Evolutionary conservation across 2,888 invertebrate genomes (phyloP), one percentile per base, ranked within the genome.

Genomic region (Anticlea derivata): DNA sequence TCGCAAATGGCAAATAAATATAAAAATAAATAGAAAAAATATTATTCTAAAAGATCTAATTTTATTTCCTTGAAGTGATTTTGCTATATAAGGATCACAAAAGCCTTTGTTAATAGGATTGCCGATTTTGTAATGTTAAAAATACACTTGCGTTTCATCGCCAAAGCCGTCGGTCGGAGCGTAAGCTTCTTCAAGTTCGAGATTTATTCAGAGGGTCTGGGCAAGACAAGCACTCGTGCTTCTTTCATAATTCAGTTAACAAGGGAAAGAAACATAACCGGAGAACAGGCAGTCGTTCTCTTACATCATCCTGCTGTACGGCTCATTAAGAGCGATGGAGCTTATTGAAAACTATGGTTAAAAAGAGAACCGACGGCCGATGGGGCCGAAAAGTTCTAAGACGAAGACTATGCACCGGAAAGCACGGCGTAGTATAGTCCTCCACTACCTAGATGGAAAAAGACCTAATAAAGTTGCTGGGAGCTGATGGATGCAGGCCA

Each of bases 191-290:
- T 75, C 72, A 69, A 78, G 77, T 73, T 73, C 65, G 74, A 80
- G 80, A 83, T 84, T 81, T 86, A 79, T 83, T 76, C 74, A 71
- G 80, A 79, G 86, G 86, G 83, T 78, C 73, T 65, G 70, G 70
- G 71, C 75, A 76, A 47, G 39, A 33, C 47, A 39, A 73, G 73
- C 71, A 70, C 76, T 78, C 78, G 73, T 79, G 77, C 80, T 78
- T 79, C 78, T 76, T 79, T 78, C 77, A 81, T 83, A 83, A 79
- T 74, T 79, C 76, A 68, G 74, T 76, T 78, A 77, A 76, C 75
- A 78, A 77, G 75, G 80, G 75, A 65, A 75, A 70, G 75, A 73
- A 75, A 73, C 68, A 69, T 77, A 77, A 77, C 77, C 73, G 74
- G 68, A 43, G 55, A 54, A 73, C 66, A 65, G 67, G 13, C 22